These are phyloP conservation scores for Drosophila demipolita DNA, from an alignment of 2,888 invertebrate genomes.

Conservation along the genomic window DNA sequence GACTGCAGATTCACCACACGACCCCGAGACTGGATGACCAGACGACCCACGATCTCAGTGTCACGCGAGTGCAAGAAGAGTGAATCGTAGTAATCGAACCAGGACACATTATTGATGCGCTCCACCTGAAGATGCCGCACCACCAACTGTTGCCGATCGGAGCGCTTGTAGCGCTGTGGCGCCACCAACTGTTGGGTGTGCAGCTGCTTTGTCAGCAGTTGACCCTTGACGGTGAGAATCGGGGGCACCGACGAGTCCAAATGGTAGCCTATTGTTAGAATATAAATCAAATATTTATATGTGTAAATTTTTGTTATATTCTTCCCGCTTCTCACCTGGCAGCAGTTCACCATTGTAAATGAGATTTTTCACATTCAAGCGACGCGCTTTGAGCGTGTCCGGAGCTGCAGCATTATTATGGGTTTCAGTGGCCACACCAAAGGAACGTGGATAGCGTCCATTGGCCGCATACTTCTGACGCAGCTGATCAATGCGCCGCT, in stretches of 20 bases:
- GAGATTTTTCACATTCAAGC: slow-evolving; percentile 74
- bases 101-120: slow-evolving; percentile 73
- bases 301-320: background rate
- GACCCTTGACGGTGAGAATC: slow-evolving; percentile 56
- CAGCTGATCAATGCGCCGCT: slow-evolving; percentile 57
- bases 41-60: slow-evolving; percentile 66
- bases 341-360: slow-evolving; percentile 73
- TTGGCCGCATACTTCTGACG: slow-evolving; percentile 31
- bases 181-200: slow-evolving; percentile 63
- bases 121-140: slow-evolving; percentile 60
- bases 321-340: slow-evolving; percentile 59
- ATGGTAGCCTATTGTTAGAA: slow-evolving; percentile 57
- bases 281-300: background rate
- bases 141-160: slow-evolving; percentile 7
- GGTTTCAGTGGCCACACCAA: slow-evolving; percentile 42
- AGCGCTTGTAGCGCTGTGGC: slow-evolving; percentile 38
- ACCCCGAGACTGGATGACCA: slow-evolving; percentile 70
- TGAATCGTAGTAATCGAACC: slow-evolving; percentile 74
- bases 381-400: slow-evolving; percentile 58
- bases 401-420: background rate
- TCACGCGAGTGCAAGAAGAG: slow-evolving; percentile 79
- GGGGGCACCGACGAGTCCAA: slow-evolving; percentile 39
- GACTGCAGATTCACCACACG: slow-evolving; percentile 63
- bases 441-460: slow-evolving; percentile 54
- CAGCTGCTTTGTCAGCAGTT: slow-evolving; percentile 62